A percentile compares a stretch with the other conserved stretches of the same genome.
Conservation (phyloP, 2,113 vertebrate species). For the Pampusana beccarii region DNA sequence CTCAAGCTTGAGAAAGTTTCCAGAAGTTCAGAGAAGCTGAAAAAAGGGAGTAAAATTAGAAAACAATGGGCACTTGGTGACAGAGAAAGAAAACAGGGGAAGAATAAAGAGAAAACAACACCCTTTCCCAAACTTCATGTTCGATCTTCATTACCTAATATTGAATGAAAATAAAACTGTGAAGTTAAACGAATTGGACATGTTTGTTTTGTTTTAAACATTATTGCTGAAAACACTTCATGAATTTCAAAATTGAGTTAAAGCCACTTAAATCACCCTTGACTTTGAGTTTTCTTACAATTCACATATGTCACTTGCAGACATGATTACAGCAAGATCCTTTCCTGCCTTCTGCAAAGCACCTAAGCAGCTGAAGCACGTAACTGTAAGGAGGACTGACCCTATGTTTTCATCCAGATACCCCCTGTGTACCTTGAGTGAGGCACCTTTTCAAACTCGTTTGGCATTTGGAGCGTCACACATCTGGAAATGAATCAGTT, state of each 20-base stretch:
- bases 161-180: background rate
- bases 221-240: background rate
- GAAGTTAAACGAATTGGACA: background rate
- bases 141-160: background rate
- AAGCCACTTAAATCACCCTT: background rate
- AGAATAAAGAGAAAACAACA: background rate
- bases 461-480: background rate
- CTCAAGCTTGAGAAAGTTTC: background rate
- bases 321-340: background rate
- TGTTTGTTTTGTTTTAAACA: background rate
- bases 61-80: background rate
- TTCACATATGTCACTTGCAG: background rate
- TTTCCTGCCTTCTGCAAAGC: background rate
- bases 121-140: accelerated
- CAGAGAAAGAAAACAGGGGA: background rate
- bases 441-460: no score
- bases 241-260: background rate
- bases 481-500: background rate
- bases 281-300: background rate
- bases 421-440: background rate
- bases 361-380: background rate
- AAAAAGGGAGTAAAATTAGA: background rate
- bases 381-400: background rate
- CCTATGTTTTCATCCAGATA: background rate
- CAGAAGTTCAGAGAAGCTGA: background rate